Evolutionary conservation across 2,888 invertebrate genomes (phyloP).

Genomic region (Eudasyphora cyanicolor): DNA sequence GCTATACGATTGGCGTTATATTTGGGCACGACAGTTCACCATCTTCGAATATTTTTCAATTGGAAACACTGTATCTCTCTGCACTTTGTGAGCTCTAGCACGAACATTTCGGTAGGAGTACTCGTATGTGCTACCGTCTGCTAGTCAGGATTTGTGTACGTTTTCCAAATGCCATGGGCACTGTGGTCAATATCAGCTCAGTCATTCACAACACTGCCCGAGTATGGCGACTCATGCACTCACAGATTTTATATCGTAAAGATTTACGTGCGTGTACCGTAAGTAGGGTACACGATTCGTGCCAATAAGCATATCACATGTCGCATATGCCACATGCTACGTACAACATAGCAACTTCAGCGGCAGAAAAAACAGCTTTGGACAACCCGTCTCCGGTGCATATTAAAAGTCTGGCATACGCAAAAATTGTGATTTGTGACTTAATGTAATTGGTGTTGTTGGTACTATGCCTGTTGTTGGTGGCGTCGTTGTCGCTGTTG

Average conservation of each 20-base stretch:
- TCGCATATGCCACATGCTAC: slow-evolving; percentile 7
- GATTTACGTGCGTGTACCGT: background rate
- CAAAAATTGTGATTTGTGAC: slow-evolving; percentile 77
- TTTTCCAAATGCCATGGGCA: slow-evolving; percentile 1
- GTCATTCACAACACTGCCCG: slow-evolving; percentile 12
- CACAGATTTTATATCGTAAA: background rate
- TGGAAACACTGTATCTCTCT: background rate
- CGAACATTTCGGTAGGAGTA: background rate
- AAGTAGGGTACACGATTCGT: background rate
- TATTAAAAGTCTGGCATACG: slow-evolving; percentile 67
- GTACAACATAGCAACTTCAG: background rate
- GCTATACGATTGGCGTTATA: too few relatives aligned
- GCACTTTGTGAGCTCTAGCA: background rate
- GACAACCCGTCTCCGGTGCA: slow-evolving; percentile 71
- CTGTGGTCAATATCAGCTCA: slow-evolving; percentile 18
- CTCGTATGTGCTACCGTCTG: slow-evolving; percentile 25
- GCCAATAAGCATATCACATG: background rate
- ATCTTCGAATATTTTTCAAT: background rate
- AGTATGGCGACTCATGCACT: background rate
- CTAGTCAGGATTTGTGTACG: background rate
- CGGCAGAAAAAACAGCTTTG: too few relatives aligned
- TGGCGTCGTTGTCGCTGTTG: background rate
- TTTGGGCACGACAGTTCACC: too few relatives aligned
- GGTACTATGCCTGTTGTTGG: background rate
- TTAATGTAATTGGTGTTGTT: slow-evolving; percentile 72